Percentiles rank a stretch among this genome's conserved stretches.
Evolutionary conservation across 2,888 invertebrate species (phyloP).

Genomic region (Drosophila antonietae): DNA sequence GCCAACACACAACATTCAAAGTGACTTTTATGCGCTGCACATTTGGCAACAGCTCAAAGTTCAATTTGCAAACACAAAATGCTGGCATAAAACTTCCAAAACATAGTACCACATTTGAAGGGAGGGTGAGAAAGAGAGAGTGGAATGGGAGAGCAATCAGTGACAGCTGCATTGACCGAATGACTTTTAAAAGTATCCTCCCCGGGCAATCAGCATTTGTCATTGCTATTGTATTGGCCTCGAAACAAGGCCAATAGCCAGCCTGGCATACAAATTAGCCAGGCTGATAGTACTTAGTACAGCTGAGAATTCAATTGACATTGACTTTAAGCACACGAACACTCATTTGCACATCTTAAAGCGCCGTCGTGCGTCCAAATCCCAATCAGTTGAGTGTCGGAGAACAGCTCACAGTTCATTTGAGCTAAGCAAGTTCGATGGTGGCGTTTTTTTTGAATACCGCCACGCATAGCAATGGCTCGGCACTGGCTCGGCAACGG

Average conservation of each 20-base stretch:
- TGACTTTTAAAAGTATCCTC: slow-evolving; percentile 61
- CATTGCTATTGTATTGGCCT: slow-evolving; percentile 40
- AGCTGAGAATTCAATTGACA: slow-evolving; percentile 44
- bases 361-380: slow-evolving; percentile 51
- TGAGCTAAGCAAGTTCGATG: slow-evolving; percentile 35
- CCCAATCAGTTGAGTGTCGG: slow-evolving; percentile 69
- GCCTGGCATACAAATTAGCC: slow-evolving; percentile 52
- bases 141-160: slow-evolving; percentile 58
- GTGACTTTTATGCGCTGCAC: slow-evolving; percentile 62
- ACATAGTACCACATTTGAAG: slow-evolving; percentile 58
- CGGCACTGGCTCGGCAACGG: slow-evolving; percentile 26
- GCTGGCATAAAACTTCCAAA: slow-evolving; percentile 68
- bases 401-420: slow-evolving; percentile 64
- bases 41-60: slow-evolving; percentile 70
- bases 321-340: slow-evolving; percentile 28
- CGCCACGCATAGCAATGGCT: slow-evolving; percentile 62
- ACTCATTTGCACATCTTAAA: slow-evolving; percentile 53
- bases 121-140: not conserved
- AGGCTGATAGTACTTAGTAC: slow-evolving; percentile 35
- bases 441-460: slow-evolving; percentile 61
- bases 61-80: slow-evolving; percentile 69
- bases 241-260: slow-evolving; percentile 26
- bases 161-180: slow-evolving; percentile 72
- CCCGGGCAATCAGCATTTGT: slow-evolving; percentile 50
- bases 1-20: slow-evolving; percentile 41